Base-by-base conservation (phyloP, 2,888 invertebrate species). In the Onthophagus sagittarius region DNA sequence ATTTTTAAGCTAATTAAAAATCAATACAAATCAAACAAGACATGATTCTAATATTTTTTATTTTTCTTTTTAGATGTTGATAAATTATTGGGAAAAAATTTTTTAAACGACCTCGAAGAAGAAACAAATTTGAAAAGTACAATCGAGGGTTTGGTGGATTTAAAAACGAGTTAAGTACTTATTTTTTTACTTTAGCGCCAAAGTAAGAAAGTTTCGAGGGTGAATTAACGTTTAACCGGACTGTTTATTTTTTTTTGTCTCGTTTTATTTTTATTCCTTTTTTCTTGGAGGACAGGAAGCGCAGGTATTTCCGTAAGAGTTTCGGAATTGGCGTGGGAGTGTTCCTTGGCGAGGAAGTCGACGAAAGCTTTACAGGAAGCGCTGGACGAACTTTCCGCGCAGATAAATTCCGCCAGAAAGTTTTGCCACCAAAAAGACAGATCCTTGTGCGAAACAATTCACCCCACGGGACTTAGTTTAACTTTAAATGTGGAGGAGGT, bases 81-180 rank as follows among this genome's bases (percentile, higher is more conserved):
- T 80, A 87, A 89, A 71, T 87, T 94, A 77, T 86, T 94, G 70
- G 94, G 94, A 3, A 90, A 90, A 79, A 93, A 94, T n/a, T 91
- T 94, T 80, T 93, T 92, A 84, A 88, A 89, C 79, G 91, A 93
- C 80, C 88, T 94, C 78, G 89, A 92, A 15, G 86, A 88, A 15
- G 93, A 93, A 82, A 94, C 93, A 74, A 93, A 93, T 75, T 88
- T 94, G 73, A 93, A 94, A 82, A 87, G 91, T 71, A 93, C 93
- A 71, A 87, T 93, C 78, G 91, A 92, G 79, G 90, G 91, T 31
- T 87, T 94, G 78, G 87, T 89, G 69, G 91, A 92, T 81, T 90
- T 94, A 77, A 90, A 91, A 82, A 85, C 89, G 85, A 91, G 94
- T 94, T 87, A 23, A 83, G 84, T 78, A 77, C 72, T 67, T 32